Conservation (phyloP, 2,888 invertebrate genomes). For the Leptogaster cylindrica region DNA sequence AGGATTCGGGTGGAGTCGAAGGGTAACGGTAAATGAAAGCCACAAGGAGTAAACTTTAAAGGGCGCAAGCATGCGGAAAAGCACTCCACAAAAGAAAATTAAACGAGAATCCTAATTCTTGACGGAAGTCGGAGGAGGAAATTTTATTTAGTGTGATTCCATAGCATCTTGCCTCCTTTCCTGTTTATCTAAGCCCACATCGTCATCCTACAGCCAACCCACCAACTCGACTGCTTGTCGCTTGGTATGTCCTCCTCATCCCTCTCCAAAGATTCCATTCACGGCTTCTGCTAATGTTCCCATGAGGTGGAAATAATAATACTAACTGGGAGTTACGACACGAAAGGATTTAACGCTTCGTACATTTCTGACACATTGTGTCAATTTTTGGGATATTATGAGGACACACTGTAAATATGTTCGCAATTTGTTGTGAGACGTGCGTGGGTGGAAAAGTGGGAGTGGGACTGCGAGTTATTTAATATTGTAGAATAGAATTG, state of each 20-base stretch:
- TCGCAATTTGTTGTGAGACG: background rate
- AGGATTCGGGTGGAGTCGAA: background rate
- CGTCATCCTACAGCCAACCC: too few relatives aligned
- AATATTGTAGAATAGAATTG: too few relatives aligned
- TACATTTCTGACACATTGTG: conserved; percentile 15
- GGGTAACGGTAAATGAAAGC: background rate
- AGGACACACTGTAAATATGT: conserved; percentile 21
- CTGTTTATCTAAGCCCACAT: too few relatives aligned
- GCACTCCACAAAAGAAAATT: conserved; percentile 42
- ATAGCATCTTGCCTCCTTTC: background rate
- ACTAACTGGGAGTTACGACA: background rate
- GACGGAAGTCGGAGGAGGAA: conserved; percentile 17
- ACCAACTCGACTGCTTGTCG: too few relatives aligned
- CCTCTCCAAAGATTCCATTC: too few relatives aligned
- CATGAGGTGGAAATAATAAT: background rate
- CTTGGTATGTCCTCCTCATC: too few relatives aligned
- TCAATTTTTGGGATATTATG: conserved; percentile 23
- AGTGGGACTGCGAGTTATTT: too few relatives aligned
- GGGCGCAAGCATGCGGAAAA: conserved; percentile 43
- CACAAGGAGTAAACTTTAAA: conserved; percentile 40
- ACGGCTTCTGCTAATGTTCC: too few relatives aligned
- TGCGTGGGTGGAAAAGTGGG: background rate
- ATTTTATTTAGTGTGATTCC: conserved; percentile 26
- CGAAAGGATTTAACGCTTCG: conserved; percentile 10
- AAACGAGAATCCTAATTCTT: conserved; percentile 42